Conservation (phyloP, 2,797 vertebrate species). For the Philypnodon macrostomus region DNA sequence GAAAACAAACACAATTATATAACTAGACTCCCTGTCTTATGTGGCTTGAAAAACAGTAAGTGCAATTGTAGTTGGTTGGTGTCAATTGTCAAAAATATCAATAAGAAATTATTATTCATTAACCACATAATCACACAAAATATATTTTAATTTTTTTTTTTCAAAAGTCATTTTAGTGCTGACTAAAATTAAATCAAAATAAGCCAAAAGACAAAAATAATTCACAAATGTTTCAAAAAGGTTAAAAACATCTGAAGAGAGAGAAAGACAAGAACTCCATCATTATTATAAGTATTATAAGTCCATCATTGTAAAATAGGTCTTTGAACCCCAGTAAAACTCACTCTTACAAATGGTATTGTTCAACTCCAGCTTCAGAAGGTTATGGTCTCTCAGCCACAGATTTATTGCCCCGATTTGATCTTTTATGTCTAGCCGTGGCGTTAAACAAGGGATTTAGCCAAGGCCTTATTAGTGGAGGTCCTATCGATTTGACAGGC, state of each 20-base stretch:
- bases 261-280: neutral
- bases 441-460: constrained; percentile 19
- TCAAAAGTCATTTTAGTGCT: too few relatives aligned
- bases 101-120: too few relatives aligned
- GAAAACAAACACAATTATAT: too few relatives aligned
- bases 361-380: neutral
- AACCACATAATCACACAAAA: too few relatives aligned
- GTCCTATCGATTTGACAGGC: constrained; percentile 44
- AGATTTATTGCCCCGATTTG: constrained; percentile 20
- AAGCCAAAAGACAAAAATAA: too few relatives aligned
- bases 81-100: too few relatives aligned
- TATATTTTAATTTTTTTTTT: too few relatives aligned
- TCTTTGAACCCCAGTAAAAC: neutral
- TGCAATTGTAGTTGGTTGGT: too few relatives aligned
- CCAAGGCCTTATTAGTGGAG: constrained; percentile 15
- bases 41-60: too few relatives aligned
- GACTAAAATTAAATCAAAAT: too few relatives aligned
- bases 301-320: neutral
- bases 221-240: too few relatives aligned
- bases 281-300: neutral
- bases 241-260: neutral
- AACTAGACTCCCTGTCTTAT: too few relatives aligned
- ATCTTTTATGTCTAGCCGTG: neutral
- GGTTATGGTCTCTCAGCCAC: neutral
- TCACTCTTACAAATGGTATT: neutral